Evolutionary conservation across 2,888 invertebrate species (phyloP), one percentile per base, ranked within the genome.

Genomic region (Ophraella communa): DNA sequence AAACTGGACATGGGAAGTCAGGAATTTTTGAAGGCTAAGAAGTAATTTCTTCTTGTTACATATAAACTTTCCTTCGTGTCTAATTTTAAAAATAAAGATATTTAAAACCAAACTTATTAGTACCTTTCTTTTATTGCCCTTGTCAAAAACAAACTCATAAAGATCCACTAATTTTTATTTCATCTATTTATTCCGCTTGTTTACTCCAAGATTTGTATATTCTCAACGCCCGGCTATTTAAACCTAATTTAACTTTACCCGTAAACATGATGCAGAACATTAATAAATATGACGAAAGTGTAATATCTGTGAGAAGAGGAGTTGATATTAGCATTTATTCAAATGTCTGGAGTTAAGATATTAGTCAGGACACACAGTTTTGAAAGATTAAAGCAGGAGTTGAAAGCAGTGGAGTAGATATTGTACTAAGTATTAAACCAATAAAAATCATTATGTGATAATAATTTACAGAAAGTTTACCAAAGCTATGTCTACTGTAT

Each of bases 341-440:
- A 78, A 79, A 79, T 79, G 78, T 75, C 74, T 68, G 76, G 79
- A 76, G 79, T 80, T 80, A 80, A 80, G 79, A 79, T 80, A 80
- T 81, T 80, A 80, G 78, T 75, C 73, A 77, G 69, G 77, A 72
- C 69, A 74, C 73, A 45, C 45, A 55, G 56, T 60, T 65, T 51
- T 45, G 62, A 62, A 62, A 54, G 62, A 65, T 65, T 65, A 65
- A 62, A 62, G 45, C 20, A 42, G 39, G 47, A 45, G 57, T 39
- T 51, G 33, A 7, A 49, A 33, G 2, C 45, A 45, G 45, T 45
- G 45, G 21, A 45, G 45, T 21, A n/a, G 17, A 39, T 17, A 5
- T 17, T 5, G 7, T 3, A 4, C 27, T n/a, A n/a, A n/a, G n/a
- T n/a, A n/a, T n/a, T n/a, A n/a, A n/a, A 27, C 27, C 7, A 10